Conservation (phyloP, 2,888 invertebrate species). For the Asteroscopus sphinx region DNA sequence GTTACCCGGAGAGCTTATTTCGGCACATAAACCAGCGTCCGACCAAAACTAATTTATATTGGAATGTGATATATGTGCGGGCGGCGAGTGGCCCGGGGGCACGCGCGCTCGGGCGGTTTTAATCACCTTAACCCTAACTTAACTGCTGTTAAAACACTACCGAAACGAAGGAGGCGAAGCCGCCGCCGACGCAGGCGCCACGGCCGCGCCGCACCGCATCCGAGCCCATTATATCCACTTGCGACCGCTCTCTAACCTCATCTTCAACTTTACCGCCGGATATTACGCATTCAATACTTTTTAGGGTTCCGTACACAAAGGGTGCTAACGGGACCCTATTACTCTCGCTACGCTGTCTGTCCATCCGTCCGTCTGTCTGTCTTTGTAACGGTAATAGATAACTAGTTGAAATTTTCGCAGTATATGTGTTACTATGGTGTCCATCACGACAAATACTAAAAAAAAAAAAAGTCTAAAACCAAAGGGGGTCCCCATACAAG, state of each 20-base stretch:
- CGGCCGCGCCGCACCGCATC: constrained; percentile 29
- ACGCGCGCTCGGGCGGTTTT: constrained; percentile 80
- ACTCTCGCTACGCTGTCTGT: too few species aligned
- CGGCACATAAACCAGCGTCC: constrained; percentile 80
- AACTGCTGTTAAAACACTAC: constrained; percentile 81
- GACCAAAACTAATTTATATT: constrained; percentile 88
- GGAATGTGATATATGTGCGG: constrained; percentile 88
- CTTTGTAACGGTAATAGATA: too few species aligned
- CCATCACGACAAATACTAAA: too few species aligned
- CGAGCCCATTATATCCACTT: constrained; percentile 53
- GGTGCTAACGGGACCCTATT: too few species aligned
- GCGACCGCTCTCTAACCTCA: constrained; percentile 42
- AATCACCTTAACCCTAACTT: constrained; percentile 82
- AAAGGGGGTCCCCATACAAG: too few species aligned
- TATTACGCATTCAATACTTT: constrained; percentile 54
- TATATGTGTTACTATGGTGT: too few species aligned
- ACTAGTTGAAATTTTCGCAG: too few species aligned
- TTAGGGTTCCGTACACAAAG: too few species aligned
- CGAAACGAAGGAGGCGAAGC: constrained; percentile 65
- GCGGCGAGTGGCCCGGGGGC: constrained; percentile 75
- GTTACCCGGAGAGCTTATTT: constrained; percentile 76
- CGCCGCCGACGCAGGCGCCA: constrained; percentile 74
- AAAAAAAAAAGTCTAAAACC: too few species aligned
- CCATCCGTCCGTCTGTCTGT: too few species aligned
- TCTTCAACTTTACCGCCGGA: constrained; percentile 48